Evolutionary conservation across 2,888 invertebrate species (phyloP), one percentile per base, ranked within the genome.

Genomic region (Meandrusa payeni): DNA sequence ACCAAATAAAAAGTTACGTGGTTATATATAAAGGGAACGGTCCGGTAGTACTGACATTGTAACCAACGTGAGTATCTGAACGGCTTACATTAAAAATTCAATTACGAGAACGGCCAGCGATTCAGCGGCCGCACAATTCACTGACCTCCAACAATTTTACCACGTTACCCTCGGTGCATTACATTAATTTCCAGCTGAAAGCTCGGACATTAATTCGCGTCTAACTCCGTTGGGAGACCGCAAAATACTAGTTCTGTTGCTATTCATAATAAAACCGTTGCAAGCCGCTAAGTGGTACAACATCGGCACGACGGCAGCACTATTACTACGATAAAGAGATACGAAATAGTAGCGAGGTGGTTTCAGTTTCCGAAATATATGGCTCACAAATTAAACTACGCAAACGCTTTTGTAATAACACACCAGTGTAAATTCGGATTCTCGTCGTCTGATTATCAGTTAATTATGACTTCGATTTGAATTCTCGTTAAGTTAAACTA

Each of bases 121-220:
- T 10, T 20, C 7, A 15, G 11, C 22, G 11, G 22, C 9, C 9
- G 59, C 64, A 67, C 71, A 76, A 78, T 81, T 75, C 72, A 73
- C 69, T 73, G 75, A 76, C 75, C 68, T 74, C 76, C 70, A 74
- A 76, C 83, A 80, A 76, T 81, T 80, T 76, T 76, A 75, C 78
- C 68, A 66, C 74, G 75, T 79, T 77, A 76, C 79, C 79, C 76
- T 76, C 69, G 80, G 85, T 83, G 79, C 82, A 85, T 86, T 82
- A 82, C 83, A 86, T 85, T 86, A 85, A 85, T 85, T 81, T 80
- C 74, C 64, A 78, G 83, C 81, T 79, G 80, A 82, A 80, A 85
- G 81, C 80, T 64, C 66, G 69, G 74, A 72, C 80, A 83, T 85
- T 85, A 83, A 85, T 86, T 86, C 80, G 83, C 70, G 82, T 77